Conservation (phyloP, 2,113 vertebrate genomes). For the Calidris pygmaea region DNA sequence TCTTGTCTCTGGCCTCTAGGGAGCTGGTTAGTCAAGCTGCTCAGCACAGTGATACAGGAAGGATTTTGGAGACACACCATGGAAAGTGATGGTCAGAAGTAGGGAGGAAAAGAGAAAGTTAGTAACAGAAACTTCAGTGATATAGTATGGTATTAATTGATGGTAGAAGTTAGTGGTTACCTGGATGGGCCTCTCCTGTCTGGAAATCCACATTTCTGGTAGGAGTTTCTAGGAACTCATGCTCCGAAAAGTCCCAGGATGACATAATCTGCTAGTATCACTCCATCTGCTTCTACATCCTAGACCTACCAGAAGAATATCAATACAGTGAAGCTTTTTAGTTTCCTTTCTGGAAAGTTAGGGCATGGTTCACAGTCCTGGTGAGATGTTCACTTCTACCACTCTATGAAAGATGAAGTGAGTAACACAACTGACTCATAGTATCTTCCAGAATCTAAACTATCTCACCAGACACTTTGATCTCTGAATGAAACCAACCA, state of each 20-base stretch:
- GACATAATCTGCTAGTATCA: not conserved
- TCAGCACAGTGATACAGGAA: not conserved
- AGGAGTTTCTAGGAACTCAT: not conserved
- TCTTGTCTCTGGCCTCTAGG: not conserved
- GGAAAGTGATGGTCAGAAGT: not conserved
- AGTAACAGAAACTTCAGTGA: not conserved
- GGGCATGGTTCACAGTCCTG: not conserved
- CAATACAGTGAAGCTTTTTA: not conserved
- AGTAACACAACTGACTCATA: not conserved
- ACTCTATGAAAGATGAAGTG: not conserved
- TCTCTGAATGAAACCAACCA: not conserved
- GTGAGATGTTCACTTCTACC: not conserved
- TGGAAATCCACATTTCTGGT: not conserved
- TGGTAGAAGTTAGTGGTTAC: not conserved
- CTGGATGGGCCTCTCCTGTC: not conserved
- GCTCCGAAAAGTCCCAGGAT: not conserved
- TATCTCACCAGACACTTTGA: not conserved
- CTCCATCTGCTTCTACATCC: not conserved
- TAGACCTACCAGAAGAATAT: not conserved
- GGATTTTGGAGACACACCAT: not conserved
- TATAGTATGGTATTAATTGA: not conserved
- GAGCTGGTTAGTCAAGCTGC: not conserved
- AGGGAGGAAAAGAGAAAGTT: not conserved
- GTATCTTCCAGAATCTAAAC: not conserved
- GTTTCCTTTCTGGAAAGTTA: not conserved